These are phyloP conservation scores for Poeciliopsis turrubarensis DNA, from an alignment of 2,113 vertebrate genomes.

Conservation along the genomic window DNA sequence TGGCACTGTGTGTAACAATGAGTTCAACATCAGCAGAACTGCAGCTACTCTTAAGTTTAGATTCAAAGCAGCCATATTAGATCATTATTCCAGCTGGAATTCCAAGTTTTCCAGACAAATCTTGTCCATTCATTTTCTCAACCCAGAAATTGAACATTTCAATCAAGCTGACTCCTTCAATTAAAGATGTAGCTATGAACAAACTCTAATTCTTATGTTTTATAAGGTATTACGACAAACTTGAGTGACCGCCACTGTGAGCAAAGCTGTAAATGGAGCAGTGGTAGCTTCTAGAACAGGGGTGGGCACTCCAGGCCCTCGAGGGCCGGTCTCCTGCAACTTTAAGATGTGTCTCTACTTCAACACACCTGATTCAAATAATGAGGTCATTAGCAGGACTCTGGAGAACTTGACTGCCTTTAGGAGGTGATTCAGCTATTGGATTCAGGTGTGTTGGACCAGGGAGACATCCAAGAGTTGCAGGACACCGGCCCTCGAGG, in stretches of 20 bases:
- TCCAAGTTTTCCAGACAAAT: not conserved
- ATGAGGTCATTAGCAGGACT: too few species aligned
- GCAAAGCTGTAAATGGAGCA: not conserved
- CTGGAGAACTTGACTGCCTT: too few species aligned
- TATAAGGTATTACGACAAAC: not conserved
- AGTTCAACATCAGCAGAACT: not conserved
- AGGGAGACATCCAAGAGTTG: too few species aligned
- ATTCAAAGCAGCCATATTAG: not conserved
- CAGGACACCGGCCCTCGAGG: too few species aligned
- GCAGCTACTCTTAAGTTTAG: not conserved
- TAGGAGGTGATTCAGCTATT: too few species aligned
- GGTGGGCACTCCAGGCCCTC: too few species aligned
- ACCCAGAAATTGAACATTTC: not conserved
- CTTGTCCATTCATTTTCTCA: not conserved
- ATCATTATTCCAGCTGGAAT: not conserved
- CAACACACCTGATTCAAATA: too few species aligned
- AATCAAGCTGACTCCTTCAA: not conserved
- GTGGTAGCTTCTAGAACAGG: too few species aligned
- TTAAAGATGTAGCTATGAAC: not conserved
- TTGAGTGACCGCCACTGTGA: not conserved
- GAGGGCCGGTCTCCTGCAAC: too few species aligned
- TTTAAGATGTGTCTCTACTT: too few species aligned
- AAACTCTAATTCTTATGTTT: not conserved
- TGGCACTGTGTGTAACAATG: not conserved
- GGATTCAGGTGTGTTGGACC: too few species aligned